Conservation (phyloP, 1,140 invertebrate genomes). For the Panulirus ornatus region DNA sequence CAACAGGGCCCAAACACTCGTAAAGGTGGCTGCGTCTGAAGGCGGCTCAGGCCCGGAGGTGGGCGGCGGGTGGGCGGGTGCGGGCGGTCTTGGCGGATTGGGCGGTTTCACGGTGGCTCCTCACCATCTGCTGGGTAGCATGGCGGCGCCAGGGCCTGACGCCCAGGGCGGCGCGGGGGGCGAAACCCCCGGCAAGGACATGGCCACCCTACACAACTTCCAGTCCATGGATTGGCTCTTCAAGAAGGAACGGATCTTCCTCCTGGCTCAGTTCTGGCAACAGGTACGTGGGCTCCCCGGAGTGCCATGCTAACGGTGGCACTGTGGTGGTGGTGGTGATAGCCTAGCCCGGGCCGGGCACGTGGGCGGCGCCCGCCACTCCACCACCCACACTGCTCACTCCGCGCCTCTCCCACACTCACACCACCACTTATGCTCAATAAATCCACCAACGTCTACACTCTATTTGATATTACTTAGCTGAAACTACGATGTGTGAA, state of each 20-base stretch:
- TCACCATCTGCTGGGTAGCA: constrained; percentile 70
- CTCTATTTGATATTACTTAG: neutral
- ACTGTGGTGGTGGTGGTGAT: constrained; percentile 6
- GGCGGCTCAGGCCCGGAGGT: constrained; percentile 67
- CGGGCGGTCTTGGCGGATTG: constrained; percentile 50
- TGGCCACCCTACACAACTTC: constrained; percentile 87
- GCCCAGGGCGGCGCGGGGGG: constrained; percentile 65
- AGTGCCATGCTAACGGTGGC: constrained; percentile 13
- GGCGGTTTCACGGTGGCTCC: constrained; percentile 71
- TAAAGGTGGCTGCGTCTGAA: constrained; percentile 70
- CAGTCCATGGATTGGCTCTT: constrained; percentile 96
- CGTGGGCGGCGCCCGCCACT: neutral
- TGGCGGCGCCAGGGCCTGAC: constrained; percentile 73
- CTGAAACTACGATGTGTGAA: neutral
- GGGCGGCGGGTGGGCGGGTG: constrained; percentile 68
- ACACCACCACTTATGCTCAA: neutral
- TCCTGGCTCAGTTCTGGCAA: constrained; percentile 95
- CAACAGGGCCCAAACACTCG: constrained; percentile 18
- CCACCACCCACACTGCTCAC: neutral
- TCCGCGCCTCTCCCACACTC: neutral
- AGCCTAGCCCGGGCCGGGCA: neutral
- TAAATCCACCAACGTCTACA: neutral
- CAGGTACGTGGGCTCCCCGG: constrained; percentile 83
- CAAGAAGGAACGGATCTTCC: constrained; percentile 94
- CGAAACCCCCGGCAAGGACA: constrained; percentile 75